These are phyloP conservation scores for Hylia prasina DNA, from an alignment of 2,113 vertebrate species.

Conservation along the genomic window DNA sequence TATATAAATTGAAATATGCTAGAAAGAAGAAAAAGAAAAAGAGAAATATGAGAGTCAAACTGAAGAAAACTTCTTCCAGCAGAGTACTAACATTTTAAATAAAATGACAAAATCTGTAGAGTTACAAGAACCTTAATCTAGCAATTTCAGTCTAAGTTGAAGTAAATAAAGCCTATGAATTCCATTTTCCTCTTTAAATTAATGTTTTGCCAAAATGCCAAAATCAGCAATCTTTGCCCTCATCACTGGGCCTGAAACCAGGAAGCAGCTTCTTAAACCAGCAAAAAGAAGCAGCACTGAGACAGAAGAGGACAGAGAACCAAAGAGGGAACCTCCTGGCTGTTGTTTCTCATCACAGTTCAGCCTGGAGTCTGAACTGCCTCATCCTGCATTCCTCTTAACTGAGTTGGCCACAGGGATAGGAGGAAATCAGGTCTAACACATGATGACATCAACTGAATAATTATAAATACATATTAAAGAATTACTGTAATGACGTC, in stretches of 20 bases:
- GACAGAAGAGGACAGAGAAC: background rate
- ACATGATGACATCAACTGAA: background rate
- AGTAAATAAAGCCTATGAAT: background rate
- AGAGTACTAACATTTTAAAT: background rate
- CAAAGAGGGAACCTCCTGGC: background rate
- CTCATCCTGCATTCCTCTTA: background rate
- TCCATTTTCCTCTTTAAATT: background rate
- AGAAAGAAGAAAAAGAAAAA: background rate
- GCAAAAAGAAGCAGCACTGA: background rate
- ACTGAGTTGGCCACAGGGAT: background rate
- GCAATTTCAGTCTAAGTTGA: background rate
- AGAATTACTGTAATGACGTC: background rate
- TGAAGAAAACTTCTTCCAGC: background rate
- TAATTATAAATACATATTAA: background rate
- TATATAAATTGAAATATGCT: background rate
- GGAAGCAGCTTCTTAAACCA: background rate
- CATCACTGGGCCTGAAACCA: background rate
- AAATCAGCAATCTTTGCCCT: background rate
- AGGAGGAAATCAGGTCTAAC: background rate
- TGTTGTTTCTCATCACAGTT: background rate
- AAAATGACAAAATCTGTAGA: background rate
- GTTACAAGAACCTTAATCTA: background rate
- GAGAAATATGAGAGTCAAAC: background rate
- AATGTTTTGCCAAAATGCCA: background rate
- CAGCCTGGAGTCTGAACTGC: background rate